A percentile compares a stretch with the other conserved stretches of the same genome.
phyloP scores from a whole-genome alignment of 2,113 vertebrate genomes.

The Misgurnus anguillicaudatus region DNA sequence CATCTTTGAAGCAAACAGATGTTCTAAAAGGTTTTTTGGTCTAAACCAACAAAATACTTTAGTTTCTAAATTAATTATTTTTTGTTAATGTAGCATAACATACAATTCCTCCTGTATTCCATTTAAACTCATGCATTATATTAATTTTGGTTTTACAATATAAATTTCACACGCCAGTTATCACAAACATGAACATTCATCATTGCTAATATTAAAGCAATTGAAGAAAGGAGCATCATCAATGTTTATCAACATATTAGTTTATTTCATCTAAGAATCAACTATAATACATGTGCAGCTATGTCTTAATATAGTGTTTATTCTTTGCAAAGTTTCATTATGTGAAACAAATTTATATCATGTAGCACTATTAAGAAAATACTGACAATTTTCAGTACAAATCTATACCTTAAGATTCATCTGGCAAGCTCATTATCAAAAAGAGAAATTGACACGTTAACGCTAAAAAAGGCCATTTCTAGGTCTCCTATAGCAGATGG shows the following conservation, averaged over 20 bases:
- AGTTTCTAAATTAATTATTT: neutral
- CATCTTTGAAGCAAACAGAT: too few relatives aligned
- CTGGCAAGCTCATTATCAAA: conserved; percentile 69
- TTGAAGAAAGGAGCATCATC: conserved; percentile 14
- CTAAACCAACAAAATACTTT: neutral
- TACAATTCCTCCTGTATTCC: neutral
- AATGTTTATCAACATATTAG: conserved; percentile 66
- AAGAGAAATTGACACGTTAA: conserved; percentile 49
- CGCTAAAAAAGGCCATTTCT: conserved; percentile 58
- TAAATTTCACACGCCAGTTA: neutral
- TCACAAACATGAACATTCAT: neutral
- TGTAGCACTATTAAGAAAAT: conserved; percentile 77
- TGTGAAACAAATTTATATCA: conserved; percentile 75
- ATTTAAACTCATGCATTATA: neutral
- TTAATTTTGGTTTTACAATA: neutral
- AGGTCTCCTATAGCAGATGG: conserved; percentile 38
- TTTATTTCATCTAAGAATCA: conserved; percentile 76
- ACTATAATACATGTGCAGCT: conserved; percentile 68
- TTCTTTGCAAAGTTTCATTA: conserved; percentile 69
- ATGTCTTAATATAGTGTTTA: conserved; percentile 63
- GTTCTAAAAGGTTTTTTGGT: neutral
- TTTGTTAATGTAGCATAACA: neutral
- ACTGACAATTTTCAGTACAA: conserved; percentile 79
- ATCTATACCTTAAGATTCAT: conserved; percentile 77
- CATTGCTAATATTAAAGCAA: neutral